Base-by-base conservation (phyloP, 1,140 invertebrate genomes). In the Hestina assimilis region DNA sequence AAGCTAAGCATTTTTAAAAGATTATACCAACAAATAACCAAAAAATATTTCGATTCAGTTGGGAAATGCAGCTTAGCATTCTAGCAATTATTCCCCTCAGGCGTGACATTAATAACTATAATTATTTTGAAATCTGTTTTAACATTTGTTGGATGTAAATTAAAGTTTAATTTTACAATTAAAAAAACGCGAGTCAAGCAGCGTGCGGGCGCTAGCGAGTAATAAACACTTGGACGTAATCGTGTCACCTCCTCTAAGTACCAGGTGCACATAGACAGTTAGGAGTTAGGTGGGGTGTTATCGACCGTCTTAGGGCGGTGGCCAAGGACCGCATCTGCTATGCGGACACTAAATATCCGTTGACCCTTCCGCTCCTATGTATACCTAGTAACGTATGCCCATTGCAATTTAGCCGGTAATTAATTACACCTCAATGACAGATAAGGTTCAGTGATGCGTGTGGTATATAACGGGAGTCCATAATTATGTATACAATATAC, bases 281-380 rank as follows among this genome's bases (percentile, higher is more conserved):
- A 72, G 76, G 72, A 72, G 72, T 72, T 79, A 82, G 80, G 76
- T 79, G 81, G 77, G 81, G 81, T 79, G 81, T 73, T 87, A 87
- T 87, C 82, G 83, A 87, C 83, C 83, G 82, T 87, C 83, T 87
- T 86, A 73, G 79, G 80, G 78, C 76, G 80, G 75, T 75, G 78
- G 73, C 79, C 76, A 84, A 84, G 83, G 76, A 84, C 78, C 75
- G 79, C 83, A 84, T 83, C 78, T 82, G 79, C 77, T 80, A 84
- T 84, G 81, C 83, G 76, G 73, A 76, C 78, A 79, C 83, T 84
- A 83, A 84, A 75, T 83, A 84, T 79, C 76, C 79, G 72, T 81
- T 83, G 79, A 83, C 82, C 79, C 76, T 79, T 77, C 72, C 50
- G 46, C 47, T 57, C 67, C 68, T 80, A 79, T 76, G 70, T 83